phyloP scores from a whole-genome alignment of 2,113 vertebrate genomes.

The Hoplias malabaricus region DNA sequence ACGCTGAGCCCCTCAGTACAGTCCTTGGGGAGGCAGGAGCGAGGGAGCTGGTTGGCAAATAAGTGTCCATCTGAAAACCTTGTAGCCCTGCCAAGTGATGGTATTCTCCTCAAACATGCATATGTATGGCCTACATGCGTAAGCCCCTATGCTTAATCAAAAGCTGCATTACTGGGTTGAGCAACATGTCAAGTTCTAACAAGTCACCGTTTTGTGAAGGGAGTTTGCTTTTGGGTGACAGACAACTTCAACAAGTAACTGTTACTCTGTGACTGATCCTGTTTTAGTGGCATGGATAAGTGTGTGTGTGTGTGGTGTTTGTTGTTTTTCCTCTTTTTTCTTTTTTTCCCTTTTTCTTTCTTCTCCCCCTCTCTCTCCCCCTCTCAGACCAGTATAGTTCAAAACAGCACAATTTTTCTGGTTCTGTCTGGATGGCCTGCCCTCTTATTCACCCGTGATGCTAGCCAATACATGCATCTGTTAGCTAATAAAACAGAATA shows the following conservation, averaged over 20 bases:
- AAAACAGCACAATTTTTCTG: too few relatives aligned
- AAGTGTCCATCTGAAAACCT: constrained; percentile 12
- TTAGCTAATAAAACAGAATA: too few relatives aligned
- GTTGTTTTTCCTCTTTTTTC: too few relatives aligned
- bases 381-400: too few relatives aligned
- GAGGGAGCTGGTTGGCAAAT: constrained; percentile 20
- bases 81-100: constrained; percentile 49
- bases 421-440: too few relatives aligned
- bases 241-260: neutral
- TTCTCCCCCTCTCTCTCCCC: too few relatives aligned
- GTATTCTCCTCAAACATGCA: constrained; percentile 30
- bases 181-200: constrained; percentile 13
- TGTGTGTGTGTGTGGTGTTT: too few relatives aligned
- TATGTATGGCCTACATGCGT: neutral
- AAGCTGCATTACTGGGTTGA: constrained; percentile 15
- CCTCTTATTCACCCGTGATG: too few relatives aligned
- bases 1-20: neutral
- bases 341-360: too few relatives aligned
- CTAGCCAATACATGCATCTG: too few relatives aligned
- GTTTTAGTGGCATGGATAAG: too few relatives aligned
- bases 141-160: neutral
- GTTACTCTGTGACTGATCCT: too few relatives aligned
- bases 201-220: neutral
- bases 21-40: constrained; percentile 44
- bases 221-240: neutral